Conservation (phyloP, 2,797 vertebrate genomes). For the Borostomias antarcticus region DNA sequence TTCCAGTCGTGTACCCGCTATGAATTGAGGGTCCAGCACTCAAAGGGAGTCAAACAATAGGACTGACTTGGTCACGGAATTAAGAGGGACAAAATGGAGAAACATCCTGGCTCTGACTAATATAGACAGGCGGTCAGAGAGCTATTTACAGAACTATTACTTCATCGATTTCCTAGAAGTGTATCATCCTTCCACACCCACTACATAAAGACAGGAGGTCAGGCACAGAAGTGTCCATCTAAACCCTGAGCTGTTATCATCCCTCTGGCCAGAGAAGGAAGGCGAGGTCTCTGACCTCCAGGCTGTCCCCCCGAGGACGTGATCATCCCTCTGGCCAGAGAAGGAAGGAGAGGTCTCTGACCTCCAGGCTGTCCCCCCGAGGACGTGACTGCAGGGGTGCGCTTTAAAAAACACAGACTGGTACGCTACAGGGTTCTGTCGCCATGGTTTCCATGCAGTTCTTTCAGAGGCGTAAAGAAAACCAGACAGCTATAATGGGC, state of each 20-base stretch:
- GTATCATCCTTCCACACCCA: neutral
- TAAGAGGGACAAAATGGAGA: no score
- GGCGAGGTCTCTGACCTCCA: slow-evolving; percentile 22
- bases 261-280: neutral
- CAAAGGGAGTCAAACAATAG: no score
- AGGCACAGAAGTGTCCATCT: neutral
- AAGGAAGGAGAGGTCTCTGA: slow-evolving; percentile 1
- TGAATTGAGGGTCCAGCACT: no score
- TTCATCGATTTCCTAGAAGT: no score
- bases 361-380: slow-evolving; percentile 15
- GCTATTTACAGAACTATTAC: no score
- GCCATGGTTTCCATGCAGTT: slow-evolving; percentile 36
- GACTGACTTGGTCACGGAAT: no score
- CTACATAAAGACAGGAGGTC: neutral
- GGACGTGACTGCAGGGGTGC: slow-evolving; percentile 16
- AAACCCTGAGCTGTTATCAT: no score
- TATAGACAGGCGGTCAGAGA: no score
- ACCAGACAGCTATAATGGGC: slow-evolving; percentile 40
- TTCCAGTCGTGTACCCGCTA: no score
- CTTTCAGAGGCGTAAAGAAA: slow-evolving; percentile 36
- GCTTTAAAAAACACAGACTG: neutral
- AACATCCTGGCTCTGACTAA: no score
- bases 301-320: slow-evolving; percentile 2
- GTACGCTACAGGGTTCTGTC: slow-evolving; percentile 17
- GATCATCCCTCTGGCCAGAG: neutral